Conservation (phyloP, 2,888 invertebrate genomes). For the Leistus spinibarbis region DNA sequence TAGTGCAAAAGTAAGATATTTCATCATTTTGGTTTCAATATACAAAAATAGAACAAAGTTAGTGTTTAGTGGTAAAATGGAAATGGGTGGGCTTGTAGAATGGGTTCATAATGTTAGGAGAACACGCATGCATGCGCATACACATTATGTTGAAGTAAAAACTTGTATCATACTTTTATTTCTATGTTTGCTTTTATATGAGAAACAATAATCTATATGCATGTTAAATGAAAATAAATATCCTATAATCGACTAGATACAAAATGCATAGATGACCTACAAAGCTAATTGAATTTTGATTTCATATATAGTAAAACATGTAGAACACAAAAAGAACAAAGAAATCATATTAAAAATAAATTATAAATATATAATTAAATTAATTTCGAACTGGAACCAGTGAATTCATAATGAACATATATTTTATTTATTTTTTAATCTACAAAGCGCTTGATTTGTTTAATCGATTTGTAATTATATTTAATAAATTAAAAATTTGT, state of each 20-base stretch:
- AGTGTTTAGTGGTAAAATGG: no score
- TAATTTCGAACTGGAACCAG: no score
- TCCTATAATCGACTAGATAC: not conserved
- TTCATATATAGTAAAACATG: not conserved
- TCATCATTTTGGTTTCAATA: no score
- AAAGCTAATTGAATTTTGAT: not conserved
- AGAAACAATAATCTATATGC: not conserved
- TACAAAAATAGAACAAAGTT: no score
- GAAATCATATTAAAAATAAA: no score
- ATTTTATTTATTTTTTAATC: not conserved
- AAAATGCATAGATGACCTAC: not conserved
- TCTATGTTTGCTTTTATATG: not conserved
- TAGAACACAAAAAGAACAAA: not conserved
- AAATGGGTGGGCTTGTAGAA: no score
- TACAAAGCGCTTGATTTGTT: not conserved
- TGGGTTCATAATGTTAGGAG: no score
- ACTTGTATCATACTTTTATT: no score
- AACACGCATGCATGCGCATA: no score
- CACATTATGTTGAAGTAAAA: no score
- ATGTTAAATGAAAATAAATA: not conserved
- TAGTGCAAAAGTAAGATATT: no score
- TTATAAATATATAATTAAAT: not conserved
- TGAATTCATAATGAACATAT: not conserved
- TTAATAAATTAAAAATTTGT: not conserved
- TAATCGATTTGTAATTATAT: not conserved